phyloP scores from a whole-genome alignment of 2,888 invertebrate genomes.

The Stictocephala bisonia region DNA sequence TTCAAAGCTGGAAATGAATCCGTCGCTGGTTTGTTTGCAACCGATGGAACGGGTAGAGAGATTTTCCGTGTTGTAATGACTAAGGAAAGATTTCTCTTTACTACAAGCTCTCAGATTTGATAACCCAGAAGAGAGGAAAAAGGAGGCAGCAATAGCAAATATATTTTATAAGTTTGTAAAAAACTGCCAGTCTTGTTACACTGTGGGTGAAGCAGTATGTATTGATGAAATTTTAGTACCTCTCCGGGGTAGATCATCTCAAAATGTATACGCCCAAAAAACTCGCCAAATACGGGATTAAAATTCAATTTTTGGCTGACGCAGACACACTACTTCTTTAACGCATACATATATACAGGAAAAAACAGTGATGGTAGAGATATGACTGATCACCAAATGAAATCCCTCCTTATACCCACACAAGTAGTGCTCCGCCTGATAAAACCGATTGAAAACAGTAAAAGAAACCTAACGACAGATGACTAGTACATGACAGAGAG shows the following conservation, averaged over 20 bases:
- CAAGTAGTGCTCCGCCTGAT: slow-evolving; percentile 19
- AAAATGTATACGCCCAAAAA: no score
- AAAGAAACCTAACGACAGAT: slow-evolving; percentile 2
- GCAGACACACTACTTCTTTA: no score
- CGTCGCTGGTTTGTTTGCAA: not conserved
- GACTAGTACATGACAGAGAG: not conserved
- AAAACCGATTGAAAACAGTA: slow-evolving; percentile 9
- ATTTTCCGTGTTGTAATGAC: no score
- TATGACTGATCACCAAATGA: not conserved
- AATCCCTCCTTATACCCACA: not conserved
- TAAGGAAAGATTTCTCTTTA: not conserved
- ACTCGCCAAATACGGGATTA: no score
- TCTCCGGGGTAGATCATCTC: not conserved
- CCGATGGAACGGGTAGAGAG: no score
- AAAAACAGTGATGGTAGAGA: not conserved
- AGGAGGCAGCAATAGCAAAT: no score
- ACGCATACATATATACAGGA: not conserved
- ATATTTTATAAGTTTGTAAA: no score
- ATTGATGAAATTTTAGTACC: no score
- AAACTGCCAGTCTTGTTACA: not conserved
- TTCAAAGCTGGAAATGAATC: not conserved
- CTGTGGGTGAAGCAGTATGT: no score
- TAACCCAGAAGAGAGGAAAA: not conserved
- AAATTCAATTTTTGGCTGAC: not conserved
- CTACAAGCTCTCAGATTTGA: not conserved